Evolutionary conservation across 2,113 vertebrate genomes (phyloP), one percentile per base, ranked within the genome.

Genomic region (Falcunculus frontatus): DNA sequence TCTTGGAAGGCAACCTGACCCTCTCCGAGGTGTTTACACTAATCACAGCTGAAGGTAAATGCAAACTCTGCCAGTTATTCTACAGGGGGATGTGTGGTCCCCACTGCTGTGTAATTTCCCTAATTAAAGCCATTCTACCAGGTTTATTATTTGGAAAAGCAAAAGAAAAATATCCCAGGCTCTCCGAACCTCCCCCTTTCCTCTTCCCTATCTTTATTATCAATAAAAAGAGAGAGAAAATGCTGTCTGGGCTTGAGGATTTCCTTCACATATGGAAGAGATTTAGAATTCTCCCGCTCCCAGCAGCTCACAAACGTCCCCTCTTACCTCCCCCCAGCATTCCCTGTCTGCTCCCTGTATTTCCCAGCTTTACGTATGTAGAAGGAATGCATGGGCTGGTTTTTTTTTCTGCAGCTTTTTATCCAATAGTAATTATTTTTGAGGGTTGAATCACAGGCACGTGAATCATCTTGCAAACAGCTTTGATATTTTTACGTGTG

Each of bases 181-280:
- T 60, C 55, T 86, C 67, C 3, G 11, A 94, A 44, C 79, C 72
- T 79, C 64, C 89, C 87, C 83, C 74, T 92, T 84, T 41, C 72
- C 74, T 86, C 69, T 63, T 50, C 75, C 64, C 86, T 93, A 88
- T 93, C 90, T 93, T 96, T 94, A 87, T 86, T 96, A 94, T 96
- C 96, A 90, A 87, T 94, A 96, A 97, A 96, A 94, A 87, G 68
- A 55, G 87, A 64, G 86, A 94, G 92, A 95, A 96, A 97, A 97
- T 22, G 53, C 94, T 52, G 95, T 76, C 95, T 93, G 93, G 94
- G 73, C 83, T 83, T 29, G 88, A 96, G 97, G 96, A 93, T 97
- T 97, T 97, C 97, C 97, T 97, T 96, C 88, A 15, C 97, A 97
- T 95, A 79, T 96, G 96, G 97, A 97, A 95, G 76, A 89, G 80